Evolutionary conservation across 2,888 invertebrate species (phyloP).

Genomic region (Mechanitis messenoides): DNA sequence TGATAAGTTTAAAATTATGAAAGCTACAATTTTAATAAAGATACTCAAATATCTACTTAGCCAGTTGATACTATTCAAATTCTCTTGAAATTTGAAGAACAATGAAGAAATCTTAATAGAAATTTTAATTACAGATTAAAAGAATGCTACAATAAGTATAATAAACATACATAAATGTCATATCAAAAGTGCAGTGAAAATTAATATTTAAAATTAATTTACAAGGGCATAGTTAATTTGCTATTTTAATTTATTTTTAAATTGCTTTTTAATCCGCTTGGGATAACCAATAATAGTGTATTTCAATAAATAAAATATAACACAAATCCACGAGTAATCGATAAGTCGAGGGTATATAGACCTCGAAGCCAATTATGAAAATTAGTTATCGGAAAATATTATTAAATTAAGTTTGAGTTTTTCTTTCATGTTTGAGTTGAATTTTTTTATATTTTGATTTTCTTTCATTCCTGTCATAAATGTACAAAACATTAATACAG

Average conservation of each 20-base stretch:
- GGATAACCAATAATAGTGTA: not conserved
- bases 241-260: constrained; percentile 1
- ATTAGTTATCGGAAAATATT: not conserved
- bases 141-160: too few relatives aligned
- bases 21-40: not conserved
- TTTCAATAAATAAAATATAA: constrained; percentile 3
- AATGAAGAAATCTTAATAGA: too few relatives aligned
- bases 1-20: not conserved
- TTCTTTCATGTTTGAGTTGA: too few relatives aligned
- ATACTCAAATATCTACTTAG: not conserved
- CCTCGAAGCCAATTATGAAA: not conserved
- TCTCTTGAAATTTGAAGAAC: too few relatives aligned
- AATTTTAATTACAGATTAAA: too few relatives aligned
- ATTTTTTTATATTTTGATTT: too few relatives aligned
- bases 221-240: not conserved
- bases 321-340: constrained; percentile 2
- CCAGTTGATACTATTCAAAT: too few relatives aligned
- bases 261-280: not conserved
- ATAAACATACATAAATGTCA: too few relatives aligned
- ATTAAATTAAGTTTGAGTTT: not conserved
- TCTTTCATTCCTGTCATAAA: too few relatives aligned
- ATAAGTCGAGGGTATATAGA: not conserved
- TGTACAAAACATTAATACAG: too few relatives aligned
- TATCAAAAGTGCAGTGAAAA: not conserved
- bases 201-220: not conserved